Evolutionary conservation across 1,140 invertebrate species (phyloP).

Genomic region (Carposina sasakii): DNA sequence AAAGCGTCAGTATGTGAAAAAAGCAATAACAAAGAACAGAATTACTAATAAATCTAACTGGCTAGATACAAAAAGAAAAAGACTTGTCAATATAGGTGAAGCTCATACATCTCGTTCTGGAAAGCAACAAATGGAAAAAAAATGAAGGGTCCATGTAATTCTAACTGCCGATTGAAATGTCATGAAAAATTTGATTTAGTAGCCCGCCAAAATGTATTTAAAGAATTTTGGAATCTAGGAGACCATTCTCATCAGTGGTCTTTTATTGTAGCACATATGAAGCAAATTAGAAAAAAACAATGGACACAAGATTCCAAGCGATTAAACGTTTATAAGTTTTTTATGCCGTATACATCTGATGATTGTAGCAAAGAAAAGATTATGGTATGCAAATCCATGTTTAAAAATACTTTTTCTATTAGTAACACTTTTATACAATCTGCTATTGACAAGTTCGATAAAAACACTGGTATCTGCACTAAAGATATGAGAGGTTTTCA

Average conservation of each 20-base stretch:
- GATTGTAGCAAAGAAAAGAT: conserved; percentile 9
- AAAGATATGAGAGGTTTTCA: conserved; percentile 17
- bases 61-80: conserved; percentile 19
- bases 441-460: conserved; percentile 15
- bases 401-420: conserved; percentile 16
- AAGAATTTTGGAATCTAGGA: conserved; percentile 18
- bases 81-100: conserved; percentile 17
- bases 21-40: conserved; percentile 16
- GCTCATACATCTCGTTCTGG: conserved; percentile 18
- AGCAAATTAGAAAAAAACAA: conserved; percentile 17
- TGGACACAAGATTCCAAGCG: conserved; percentile 14
- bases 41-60: conserved; percentile 18
- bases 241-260: conserved; percentile 18
- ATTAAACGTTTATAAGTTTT: conserved; percentile 16
- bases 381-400: conserved; percentile 18
- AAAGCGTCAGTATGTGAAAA: conserved; percentile 16
- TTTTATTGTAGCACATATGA: conserved; percentile 16
- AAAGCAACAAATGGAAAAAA: conserved; percentile 17
- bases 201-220: conserved; percentile 15
- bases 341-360: conserved; percentile 10
- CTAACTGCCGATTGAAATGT: conserved; percentile 19
- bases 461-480: conserved; percentile 11
- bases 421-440: no score
- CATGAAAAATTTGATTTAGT: conserved; percentile 16
- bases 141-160: conserved; percentile 16